These are phyloP conservation scores for Oxygymnocypris stewartii DNA, from an alignment of 2,113 vertebrate species.

Conservation along the genomic window DNA sequence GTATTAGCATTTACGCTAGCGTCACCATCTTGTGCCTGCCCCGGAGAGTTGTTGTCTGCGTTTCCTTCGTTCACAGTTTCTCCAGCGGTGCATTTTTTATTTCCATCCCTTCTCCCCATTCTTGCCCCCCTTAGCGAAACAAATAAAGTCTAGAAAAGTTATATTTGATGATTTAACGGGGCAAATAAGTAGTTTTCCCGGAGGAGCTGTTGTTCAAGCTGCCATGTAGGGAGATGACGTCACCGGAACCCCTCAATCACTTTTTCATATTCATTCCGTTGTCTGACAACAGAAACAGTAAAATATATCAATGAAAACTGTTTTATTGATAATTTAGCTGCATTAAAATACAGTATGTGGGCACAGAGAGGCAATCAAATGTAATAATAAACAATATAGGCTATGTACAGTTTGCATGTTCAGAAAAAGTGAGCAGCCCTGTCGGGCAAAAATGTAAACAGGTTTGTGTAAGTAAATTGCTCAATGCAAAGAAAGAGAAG, in stretches of 20 bases:
- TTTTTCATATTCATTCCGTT: no score
- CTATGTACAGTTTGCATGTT: no score
- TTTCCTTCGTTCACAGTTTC: conserved; percentile 12
- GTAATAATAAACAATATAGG: no score
- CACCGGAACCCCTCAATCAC: neutral
- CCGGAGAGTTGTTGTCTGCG: conserved; percentile 16
- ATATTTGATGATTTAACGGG: conserved; percentile 8
- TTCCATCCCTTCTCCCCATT: conserved; percentile 26
- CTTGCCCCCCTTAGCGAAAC: neutral
- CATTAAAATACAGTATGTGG: no score
- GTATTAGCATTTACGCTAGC: neutral
- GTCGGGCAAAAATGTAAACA: no score
- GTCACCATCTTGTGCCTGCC: conserved; percentile 23
- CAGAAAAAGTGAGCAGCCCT: no score
- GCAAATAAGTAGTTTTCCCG: neutral
- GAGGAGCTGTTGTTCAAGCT: conserved; percentile 19
- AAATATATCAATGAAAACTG: no score
- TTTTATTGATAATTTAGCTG: no score
- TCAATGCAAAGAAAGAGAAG: no score
- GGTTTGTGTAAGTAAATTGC: no score
- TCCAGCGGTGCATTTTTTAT: conserved; percentile 13
- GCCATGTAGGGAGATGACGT: neutral
- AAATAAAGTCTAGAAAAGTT: neutral
- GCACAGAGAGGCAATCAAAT: no score
- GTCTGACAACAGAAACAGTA: no score